These are phyloP conservation scores for Pycnomerus fuliginosus DNA, from an alignment of 2,888 invertebrate genomes.

Conservation along the genomic window DNA sequence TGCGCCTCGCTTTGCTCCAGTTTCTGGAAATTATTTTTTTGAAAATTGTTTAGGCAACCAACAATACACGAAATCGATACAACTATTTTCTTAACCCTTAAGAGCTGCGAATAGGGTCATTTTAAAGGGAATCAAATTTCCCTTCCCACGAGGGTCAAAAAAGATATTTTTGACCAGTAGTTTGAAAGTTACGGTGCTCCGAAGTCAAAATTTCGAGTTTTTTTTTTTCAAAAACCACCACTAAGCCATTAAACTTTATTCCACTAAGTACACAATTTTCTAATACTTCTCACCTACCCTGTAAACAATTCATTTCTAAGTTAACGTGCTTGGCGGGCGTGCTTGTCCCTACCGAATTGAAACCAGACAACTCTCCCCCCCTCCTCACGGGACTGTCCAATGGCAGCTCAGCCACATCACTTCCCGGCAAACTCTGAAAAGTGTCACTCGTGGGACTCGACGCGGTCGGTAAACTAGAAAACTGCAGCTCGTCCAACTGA, in stretches of 20 bases:
- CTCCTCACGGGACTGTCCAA: constrained; percentile 35
- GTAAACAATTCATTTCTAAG: constrained; percentile 45
- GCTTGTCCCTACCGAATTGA: constrained; percentile 37
- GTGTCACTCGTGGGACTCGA: constrained; percentile 36
- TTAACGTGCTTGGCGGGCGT: constrained; percentile 16
- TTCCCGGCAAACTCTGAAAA: constrained; percentile 38
- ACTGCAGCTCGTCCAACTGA: constrained; percentile 35
- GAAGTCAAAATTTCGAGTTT: too few relatives aligned
- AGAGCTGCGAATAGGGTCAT: too few relatives aligned
- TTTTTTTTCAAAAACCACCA: too few relatives aligned
- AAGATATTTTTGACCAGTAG: too few relatives aligned
- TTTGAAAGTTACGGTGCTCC: too few relatives aligned
- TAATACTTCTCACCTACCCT: constrained; percentile 43
- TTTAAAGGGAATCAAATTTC: too few relatives aligned
- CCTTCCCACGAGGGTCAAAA: too few relatives aligned
- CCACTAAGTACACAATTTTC: constrained; percentile 3
- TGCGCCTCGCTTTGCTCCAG: too few relatives aligned
- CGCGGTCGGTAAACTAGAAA: constrained; percentile 38
- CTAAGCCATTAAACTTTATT: not conserved
- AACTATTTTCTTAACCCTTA: too few relatives aligned
- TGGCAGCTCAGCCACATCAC: constrained; percentile 40
- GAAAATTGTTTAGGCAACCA: too few relatives aligned
- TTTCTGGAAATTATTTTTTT: too few relatives aligned
- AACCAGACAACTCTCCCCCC: constrained; percentile 29
- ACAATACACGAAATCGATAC: too few relatives aligned